Evolutionary conservation across 2,797 vertebrate genomes (phyloP).

Genomic region (Cryptoprocta ferox): DNA sequence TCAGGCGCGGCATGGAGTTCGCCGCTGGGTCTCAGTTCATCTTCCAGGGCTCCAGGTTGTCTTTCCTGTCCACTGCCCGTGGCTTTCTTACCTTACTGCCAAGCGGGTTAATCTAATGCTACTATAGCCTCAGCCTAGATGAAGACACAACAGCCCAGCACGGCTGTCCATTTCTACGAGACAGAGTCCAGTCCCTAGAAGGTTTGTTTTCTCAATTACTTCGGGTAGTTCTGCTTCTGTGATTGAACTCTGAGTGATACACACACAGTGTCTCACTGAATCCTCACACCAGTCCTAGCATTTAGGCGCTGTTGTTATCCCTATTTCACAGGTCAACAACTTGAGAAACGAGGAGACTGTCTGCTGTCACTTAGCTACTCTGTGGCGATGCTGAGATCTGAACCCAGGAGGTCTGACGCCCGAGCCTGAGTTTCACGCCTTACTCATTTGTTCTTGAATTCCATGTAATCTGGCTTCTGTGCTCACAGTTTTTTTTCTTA

Average conservation of each 20-base stretch:
- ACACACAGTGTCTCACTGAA: not conserved
- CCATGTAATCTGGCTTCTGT: not conserved
- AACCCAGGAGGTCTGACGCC: not conserved
- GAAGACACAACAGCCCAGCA: not conserved
- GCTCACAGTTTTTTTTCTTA: not conserved
- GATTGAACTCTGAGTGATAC: not conserved
- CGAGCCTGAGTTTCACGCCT: not conserved
- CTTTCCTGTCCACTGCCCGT: not conserved
- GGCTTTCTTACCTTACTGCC: not conserved
- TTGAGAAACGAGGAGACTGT: not conserved
- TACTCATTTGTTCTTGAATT: not conserved
- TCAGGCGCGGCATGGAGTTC: not conserved
- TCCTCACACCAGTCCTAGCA: not conserved
- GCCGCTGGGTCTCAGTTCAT: not conserved
- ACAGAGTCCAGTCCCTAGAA: not conserved
- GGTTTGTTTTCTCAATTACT: not conserved
- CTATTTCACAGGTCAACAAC: not conserved
- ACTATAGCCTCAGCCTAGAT: not conserved
- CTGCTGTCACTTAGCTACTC: not conserved
- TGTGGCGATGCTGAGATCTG: not conserved
- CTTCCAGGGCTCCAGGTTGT: not conserved
- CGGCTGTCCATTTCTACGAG: not conserved
- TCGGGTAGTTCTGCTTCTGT: not conserved
- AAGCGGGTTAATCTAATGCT: fast-evolving
- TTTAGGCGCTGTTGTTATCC: not conserved